A percentile compares a stretch with the other conserved stretches of the same genome.
phyloP scores from a whole-genome alignment of 2,113 vertebrate species.

The Scomber scombrus region DNA sequence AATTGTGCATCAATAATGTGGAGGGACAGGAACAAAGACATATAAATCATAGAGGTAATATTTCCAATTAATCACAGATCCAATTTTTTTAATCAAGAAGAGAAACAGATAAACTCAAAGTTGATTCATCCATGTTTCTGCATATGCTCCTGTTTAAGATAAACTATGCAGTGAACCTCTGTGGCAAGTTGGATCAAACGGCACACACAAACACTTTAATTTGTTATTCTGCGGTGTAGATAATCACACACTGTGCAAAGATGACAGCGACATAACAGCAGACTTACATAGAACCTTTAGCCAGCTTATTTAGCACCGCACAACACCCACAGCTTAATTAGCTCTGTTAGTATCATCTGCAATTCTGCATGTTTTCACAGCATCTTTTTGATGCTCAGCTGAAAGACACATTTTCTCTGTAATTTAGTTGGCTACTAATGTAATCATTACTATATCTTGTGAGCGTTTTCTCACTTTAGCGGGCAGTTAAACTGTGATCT shows the following conservation, averaged over 20 bases:
- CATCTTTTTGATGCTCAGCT: slow-evolving; percentile 71
- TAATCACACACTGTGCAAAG: slow-evolving; percentile 61
- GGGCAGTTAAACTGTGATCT: slow-evolving; percentile 75
- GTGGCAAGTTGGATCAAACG: slow-evolving; percentile 54
- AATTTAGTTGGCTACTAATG: slow-evolving; percentile 72
- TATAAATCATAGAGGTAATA: slow-evolving; percentile 49
- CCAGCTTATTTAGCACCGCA: slow-evolving; percentile 67
- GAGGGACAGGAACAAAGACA: slow-evolving; percentile 37
- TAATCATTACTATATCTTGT: slow-evolving; percentile 73
- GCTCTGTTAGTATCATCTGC: slow-evolving; percentile 68
- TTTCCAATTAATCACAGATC: slow-evolving; percentile 49
- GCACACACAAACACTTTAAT: slow-evolving; percentile 48
- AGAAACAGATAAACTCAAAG: slow-evolving; percentile 49
- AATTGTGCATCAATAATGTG: slow-evolving; percentile 58
- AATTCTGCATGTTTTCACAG: slow-evolving; percentile 73
- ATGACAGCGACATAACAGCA: slow-evolving; percentile 63
- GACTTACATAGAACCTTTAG: slow-evolving; percentile 70
- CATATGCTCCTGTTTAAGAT: slow-evolving; percentile 12
- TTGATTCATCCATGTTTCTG: slow-evolving; percentile 1
- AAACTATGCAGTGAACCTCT: slow-evolving; percentile 11
- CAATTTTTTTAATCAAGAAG: slow-evolving; percentile 44
- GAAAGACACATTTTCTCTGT: slow-evolving; percentile 72
- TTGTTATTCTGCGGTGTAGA: slow-evolving; percentile 45
- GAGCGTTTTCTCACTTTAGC: slow-evolving; percentile 77
- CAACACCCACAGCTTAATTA: slow-evolving; percentile 78